Evolutionary conservation across 2,797 vertebrate species (phyloP), one percentile per base, ranked within the genome.

Genomic region (Ataeniobius toweri): DNA sequence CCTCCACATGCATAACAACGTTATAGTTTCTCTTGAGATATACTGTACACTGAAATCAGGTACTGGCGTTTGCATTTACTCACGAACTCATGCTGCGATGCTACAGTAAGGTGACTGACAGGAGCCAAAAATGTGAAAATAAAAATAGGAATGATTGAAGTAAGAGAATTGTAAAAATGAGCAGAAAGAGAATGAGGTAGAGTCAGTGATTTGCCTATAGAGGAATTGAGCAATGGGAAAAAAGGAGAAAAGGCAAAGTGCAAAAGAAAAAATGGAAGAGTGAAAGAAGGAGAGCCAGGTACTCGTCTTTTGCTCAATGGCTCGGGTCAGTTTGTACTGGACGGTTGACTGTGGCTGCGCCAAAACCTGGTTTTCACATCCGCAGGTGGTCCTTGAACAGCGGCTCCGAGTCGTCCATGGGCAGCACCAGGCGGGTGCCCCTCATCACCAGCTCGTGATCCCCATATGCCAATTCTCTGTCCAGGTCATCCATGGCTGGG

Each of bases 391-490:
- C 89, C n/a, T 95, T 95, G 77, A 98, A 95, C 0, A 97, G 95
- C 0, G 97, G 97, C 92, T 99, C 98, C 0, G 97, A 97, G 91
- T 99, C 97, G 0, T 98, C 97, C 97, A 99, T 98, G 79, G 98
- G 98, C 74, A 99, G 96, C 83, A 99, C 98, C 85, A 99, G 95
- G 72, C 97, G 97, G 0, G 98, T 99, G 14, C 98, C 98, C 73
- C 97, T 94, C 93, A 98, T 97, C 80, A 98, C 96, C 67, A 97
- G 96, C 95, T 99, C 97, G 0, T 97, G 96, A 78, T 98, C 98
- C 3, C 97, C 96, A 20, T 96, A 97, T 0, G 96, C 91, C 20
- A 98, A 91, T 93, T 98, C 98, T 55, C 95, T 89, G 90, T 98
- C 97, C 78, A 97, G 92, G 6, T 98, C 97, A 3, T 98, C 98